Percentiles rank a stretch among this genome's conserved stretches.
These are phyloP conservation scores for Oscheius sp. DNA, from an alignment of 2,888 invertebrate species.

Conservation along the genomic window DNA sequence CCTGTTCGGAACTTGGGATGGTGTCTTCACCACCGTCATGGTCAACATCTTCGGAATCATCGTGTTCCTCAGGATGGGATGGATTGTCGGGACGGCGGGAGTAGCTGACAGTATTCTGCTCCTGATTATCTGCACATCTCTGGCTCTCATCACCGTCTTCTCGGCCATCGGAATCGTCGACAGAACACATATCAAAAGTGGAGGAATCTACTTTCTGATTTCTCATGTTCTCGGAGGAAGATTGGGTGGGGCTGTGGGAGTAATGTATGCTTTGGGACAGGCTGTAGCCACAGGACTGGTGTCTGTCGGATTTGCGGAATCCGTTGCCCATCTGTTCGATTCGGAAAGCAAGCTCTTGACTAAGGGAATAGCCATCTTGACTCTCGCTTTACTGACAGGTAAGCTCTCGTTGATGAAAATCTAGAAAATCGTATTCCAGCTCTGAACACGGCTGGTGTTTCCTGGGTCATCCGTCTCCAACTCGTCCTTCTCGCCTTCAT, in stretches of 20 bases:
- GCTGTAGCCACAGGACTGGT: conserved; percentile 95
- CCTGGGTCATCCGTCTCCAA: conserved; percentile 96
- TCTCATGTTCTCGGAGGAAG: conserved; percentile 93
- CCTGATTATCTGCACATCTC: conserved; percentile 80
- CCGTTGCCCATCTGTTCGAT: conserved; percentile 87
- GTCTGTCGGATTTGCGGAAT: conserved; percentile 95
- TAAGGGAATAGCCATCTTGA: conserved; percentile 87
- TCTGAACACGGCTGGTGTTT: conserved; percentile 95
- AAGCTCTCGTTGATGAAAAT: not conserved
- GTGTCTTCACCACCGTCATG: conserved; percentile 95
- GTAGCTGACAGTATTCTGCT: conserved; percentile 76
- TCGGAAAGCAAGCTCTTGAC: conserved; percentile 82
- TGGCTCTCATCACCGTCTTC: conserved; percentile 89
- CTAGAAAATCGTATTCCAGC: conserved; percentile 74
- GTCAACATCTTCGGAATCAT: conserved; percentile 98
- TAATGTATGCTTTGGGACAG: conserved; percentile 96
- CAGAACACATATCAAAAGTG: conserved; percentile 78
- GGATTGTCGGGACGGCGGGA: conserved; percentile 85
- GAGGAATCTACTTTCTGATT: conserved; percentile 95
- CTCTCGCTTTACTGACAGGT: conserved; percentile 82
- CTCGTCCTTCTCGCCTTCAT: conserved; percentile 88
- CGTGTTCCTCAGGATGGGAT: conserved; percentile 93
- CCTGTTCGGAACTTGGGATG: conserved; percentile 96
- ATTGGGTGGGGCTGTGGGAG: conserved; percentile 90
- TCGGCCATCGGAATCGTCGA: conserved; percentile 97